Percentiles rank a stretch among this genome's conserved stretches.
phyloP scores from a whole-genome alignment of 2,888 invertebrate genomes.

The Leucania comma region DNA sequence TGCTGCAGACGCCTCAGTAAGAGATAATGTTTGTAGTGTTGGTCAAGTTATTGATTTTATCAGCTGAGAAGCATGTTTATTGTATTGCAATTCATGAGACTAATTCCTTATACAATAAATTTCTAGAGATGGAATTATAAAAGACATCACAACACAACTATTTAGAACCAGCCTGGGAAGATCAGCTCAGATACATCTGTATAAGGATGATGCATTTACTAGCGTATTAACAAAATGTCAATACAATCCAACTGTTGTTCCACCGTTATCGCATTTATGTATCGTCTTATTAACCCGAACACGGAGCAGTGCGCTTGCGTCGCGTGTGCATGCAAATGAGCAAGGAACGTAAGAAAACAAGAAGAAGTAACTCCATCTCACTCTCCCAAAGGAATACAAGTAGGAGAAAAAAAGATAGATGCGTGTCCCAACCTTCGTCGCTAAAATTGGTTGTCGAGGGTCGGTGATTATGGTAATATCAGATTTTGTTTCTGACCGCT shows the following conservation, averaged over 20 bases:
- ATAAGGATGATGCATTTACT: constrained; percentile 53
- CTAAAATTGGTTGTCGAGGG: constrained; percentile 42
- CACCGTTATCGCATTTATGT: constrained; percentile 77
- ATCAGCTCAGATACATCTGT: constrained; percentile 12
- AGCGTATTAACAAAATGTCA: constrained; percentile 66
- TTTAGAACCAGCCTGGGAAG: constrained; percentile 6
- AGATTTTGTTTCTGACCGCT: constrained; percentile 68
- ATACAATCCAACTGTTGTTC: constrained; percentile 66
- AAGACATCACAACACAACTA: no score
- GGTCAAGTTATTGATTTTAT: constrained; percentile 10
- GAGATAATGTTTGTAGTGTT: constrained; percentile 17
- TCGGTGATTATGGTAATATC: constrained; percentile 66
- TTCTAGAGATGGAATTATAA: not conserved
- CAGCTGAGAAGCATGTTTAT: constrained; percentile 13
- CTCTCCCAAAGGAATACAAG: constrained; percentile 44
- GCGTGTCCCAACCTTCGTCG: constrained; percentile 37
- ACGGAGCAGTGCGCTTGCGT: constrained; percentile 69
- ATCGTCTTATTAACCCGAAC: constrained; percentile 79
- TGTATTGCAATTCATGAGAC: not conserved
- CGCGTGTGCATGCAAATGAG: constrained; percentile 78
- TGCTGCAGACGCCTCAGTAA: not conserved
- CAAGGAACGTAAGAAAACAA: constrained; percentile 56
- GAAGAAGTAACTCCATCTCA: constrained; percentile 60
- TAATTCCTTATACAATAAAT: not conserved
- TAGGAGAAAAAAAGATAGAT: constrained; percentile 57